phyloP scores from a whole-genome alignment of 2,797 vertebrate species.

The Nasua narica region DNA sequence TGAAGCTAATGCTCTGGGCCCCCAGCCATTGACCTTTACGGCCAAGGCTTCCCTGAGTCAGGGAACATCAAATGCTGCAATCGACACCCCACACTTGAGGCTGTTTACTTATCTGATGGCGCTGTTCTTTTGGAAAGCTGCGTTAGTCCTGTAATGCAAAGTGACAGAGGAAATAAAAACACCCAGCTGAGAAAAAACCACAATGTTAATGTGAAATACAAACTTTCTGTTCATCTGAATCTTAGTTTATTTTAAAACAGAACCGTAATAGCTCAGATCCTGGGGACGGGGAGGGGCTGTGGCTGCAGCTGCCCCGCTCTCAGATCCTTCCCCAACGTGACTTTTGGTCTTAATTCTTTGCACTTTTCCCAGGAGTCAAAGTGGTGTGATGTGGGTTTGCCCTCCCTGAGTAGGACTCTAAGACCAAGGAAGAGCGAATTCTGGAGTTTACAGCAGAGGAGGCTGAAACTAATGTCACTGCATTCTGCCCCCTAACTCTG shows the following conservation, averaged over 20 bases:
- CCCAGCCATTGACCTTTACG: conserved; percentile 20
- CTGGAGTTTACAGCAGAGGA: conserved; percentile 47
- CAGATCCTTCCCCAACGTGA: conserved; percentile 34
- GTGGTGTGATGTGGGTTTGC: conserved; percentile 64
- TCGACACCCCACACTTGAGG: background rate
- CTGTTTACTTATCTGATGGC: conserved; percentile 71
- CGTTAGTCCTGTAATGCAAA: conserved; percentile 72
- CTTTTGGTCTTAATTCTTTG: conserved; percentile 70
- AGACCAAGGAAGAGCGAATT: conserved; percentile 47
- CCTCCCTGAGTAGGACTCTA: conserved; percentile 27
- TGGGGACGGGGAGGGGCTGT: conserved; percentile 50
- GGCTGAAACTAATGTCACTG: background rate
- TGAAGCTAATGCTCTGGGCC: background rate
- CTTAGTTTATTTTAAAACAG: conserved; percentile 77
- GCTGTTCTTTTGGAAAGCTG: conserved; percentile 62
- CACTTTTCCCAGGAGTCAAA: conserved; percentile 69
- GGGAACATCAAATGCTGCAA: background rate
- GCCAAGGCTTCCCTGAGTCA: conserved; percentile 11
- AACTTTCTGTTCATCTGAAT: conserved; percentile 79
- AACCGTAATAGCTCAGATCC: conserved; percentile 62
- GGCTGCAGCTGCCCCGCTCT: conserved; percentile 63
- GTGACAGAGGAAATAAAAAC: conserved; percentile 79
- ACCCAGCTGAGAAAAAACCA: conserved; percentile 77
- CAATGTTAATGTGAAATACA: conserved; percentile 78
- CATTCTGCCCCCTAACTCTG: background rate